phyloP scores from a whole-genome alignment of 2,888 invertebrate genomes.

The Ecdyonurus torrentis region DNA sequence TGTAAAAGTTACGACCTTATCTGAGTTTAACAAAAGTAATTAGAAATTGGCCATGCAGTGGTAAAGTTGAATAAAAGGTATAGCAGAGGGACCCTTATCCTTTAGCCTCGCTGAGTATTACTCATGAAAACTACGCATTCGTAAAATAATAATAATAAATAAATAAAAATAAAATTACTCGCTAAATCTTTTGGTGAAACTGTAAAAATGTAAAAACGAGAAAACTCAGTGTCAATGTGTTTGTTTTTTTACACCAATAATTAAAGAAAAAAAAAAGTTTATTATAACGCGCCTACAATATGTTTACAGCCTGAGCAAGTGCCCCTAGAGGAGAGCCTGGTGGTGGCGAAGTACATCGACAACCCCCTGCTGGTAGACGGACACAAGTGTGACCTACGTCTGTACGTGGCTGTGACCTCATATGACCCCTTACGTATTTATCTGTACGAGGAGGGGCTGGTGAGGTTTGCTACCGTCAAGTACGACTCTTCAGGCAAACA shows the following conservation, averaged over 20 bases:
- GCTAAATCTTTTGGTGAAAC: background rate
- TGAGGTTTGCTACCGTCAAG: constrained; percentile 86
- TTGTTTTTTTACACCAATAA: background rate
- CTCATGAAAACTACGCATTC: too few relatives aligned
- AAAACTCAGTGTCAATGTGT: background rate
- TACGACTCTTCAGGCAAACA: constrained; percentile 84
- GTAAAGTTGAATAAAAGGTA: too few relatives aligned
- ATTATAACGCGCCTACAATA: background rate
- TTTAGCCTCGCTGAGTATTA: too few relatives aligned
- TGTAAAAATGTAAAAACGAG: background rate
- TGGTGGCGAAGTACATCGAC: constrained; percentile 78
- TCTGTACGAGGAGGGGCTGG: constrained; percentile 90
- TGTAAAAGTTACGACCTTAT: too few relatives aligned
- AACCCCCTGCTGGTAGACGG: constrained; percentile 78
- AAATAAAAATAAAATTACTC: too few relatives aligned
- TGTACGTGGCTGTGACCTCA: constrained; percentile 88
- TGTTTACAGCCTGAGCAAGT: constrained; percentile 76
- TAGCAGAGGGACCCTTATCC: too few relatives aligned
- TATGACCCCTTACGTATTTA: constrained; percentile 90
- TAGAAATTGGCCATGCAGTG: too few relatives aligned
- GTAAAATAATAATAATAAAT: too few relatives aligned
- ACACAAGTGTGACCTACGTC: constrained; percentile 88
- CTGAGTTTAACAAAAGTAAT: too few relatives aligned
- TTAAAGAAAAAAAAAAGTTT: background rate
- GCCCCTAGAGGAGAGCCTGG: constrained; percentile 75